These are phyloP conservation scores for Rhinoptilus africanus DNA, from an alignment of 2,113 vertebrate genomes.

Conservation along the genomic window DNA sequence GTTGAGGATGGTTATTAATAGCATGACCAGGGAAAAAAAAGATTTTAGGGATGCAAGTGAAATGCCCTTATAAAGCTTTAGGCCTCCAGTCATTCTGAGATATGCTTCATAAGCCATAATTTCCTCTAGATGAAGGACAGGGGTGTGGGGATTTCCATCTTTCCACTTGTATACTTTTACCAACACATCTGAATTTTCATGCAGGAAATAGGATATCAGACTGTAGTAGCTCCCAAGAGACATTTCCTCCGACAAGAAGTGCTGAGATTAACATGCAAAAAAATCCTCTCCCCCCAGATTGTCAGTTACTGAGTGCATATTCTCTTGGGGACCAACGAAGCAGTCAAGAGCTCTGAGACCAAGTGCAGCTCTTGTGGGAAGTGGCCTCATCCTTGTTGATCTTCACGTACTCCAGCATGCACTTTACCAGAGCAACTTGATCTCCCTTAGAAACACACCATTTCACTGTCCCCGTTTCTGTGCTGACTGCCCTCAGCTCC, in stretches of 20 bases:
- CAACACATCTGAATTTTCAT: background rate
- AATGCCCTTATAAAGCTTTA: no score
- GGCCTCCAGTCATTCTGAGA: no score
- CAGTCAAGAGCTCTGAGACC: accelerated
- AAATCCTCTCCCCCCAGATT: background rate
- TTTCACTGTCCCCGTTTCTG: background rate
- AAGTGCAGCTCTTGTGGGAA: background rate
- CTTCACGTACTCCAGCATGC: background rate
- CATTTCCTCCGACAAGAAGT: background rate
- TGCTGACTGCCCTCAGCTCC: background rate
- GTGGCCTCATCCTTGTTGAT: no score
- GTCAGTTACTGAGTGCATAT: background rate
- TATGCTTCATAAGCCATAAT: no score
- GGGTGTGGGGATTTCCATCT: no score
- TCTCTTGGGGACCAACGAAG: background rate
- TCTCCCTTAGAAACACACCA: background rate
- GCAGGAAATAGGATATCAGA: no score
- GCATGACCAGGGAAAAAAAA: no score
- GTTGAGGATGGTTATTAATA: no score
- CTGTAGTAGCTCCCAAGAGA: background rate
- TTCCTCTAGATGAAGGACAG: no score
- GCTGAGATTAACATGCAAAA: background rate
- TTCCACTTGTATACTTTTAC: background rate
- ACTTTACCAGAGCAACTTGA: no score
- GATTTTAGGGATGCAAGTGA: no score